Percentiles rank a stretch among this genome's conserved stretches.
Evolutionary conservation across 2,888 invertebrate genomes (phyloP).

Genomic region (Hyposoter didymator): DNA sequence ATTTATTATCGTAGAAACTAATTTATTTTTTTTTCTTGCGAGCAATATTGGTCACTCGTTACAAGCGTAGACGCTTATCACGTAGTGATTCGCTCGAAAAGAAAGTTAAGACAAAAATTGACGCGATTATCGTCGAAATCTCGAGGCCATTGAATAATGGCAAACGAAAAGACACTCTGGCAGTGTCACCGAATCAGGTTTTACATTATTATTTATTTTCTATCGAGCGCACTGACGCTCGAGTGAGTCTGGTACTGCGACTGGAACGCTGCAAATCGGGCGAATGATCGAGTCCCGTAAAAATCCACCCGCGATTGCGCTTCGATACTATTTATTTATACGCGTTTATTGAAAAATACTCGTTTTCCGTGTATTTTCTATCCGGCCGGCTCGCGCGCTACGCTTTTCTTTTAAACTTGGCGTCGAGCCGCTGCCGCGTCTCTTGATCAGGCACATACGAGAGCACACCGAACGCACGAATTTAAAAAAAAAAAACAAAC

Average conservation of each 20-base stretch:
- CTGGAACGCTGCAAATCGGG: background rate
- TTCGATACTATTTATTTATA: background rate
- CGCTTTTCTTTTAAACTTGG: no score
- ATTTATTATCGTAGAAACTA: slow-evolving; percentile 65
- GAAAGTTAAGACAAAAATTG: background rate
- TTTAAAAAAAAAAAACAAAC: slow-evolving; percentile 11
- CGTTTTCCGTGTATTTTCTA: slow-evolving; percentile 27
- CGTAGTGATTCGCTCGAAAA: background rate
- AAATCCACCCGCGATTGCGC: background rate
- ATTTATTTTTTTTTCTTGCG: slow-evolving; percentile 41
- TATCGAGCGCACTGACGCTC: background rate
- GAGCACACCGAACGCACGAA: slow-evolving; percentile 22
- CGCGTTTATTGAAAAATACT: slow-evolving; percentile 6
- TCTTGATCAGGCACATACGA: slow-evolving; percentile 16
- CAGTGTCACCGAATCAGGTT: slow-evolving; percentile 26
- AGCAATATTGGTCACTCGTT: slow-evolving; percentile 13
- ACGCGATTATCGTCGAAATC: slow-evolving; percentile 29
- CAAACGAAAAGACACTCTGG: slow-evolving; percentile 36
- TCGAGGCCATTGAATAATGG: slow-evolving; percentile 6
- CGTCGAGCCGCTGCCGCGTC: no score
- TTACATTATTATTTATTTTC: slow-evolving; percentile 18
- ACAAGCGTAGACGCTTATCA: slow-evolving; percentile 37
- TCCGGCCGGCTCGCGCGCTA: no score
- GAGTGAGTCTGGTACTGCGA: background rate
- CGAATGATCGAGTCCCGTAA: background rate